Evolutionary conservation across 2,888 invertebrate species (phyloP), one percentile per base, ranked within the genome.

Genomic region (Biston stratarius): DNA sequence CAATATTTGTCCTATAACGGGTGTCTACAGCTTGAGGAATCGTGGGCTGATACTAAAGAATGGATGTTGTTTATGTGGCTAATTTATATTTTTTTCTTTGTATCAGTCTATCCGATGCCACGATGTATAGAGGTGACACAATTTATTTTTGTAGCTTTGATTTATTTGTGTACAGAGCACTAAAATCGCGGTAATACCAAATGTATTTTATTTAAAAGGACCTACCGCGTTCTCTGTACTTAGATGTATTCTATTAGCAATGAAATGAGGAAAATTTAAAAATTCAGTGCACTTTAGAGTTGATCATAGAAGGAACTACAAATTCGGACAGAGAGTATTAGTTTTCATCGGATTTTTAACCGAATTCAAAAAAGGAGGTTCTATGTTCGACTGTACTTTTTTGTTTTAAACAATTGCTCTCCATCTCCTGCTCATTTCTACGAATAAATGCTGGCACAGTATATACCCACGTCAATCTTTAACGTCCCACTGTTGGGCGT

Each of bases 81-180:
- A 60, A 51, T 9, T 34, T 44, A 53, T 42, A 24, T 45, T 64
- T 59, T 51, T 59, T 52, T 53, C 57, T 64, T 59, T 59, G 14
- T 24, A 52, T 36, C 40, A 64, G 64, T 64, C 64, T 53, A 59
- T 59, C 64, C 64, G 64, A 53, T 59, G 53, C n/a, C 52, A 42
- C 44, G 64, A 61, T 52, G 60, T 42, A 24, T 34, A 64, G 59
- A 64, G 64, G 48, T 33, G 40, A 58, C 15, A 61, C 14, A 42
- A 36, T 59, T 68, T 14, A 24, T 44, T 36, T 59, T 49, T 49
- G 24, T 42, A n/a, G 33, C 1, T 49, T 59, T 24, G 5, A 33
- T 42, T 0, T 33, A 40, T n/a, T 36, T 12, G 11, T 14, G 10
- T 52, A 10, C 38, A 10, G 38, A 38, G 38, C 8, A 12, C 12